Base-by-base conservation (phyloP, 2,797 vertebrate genomes). In the Petrocephalus schoutedeni region DNA sequence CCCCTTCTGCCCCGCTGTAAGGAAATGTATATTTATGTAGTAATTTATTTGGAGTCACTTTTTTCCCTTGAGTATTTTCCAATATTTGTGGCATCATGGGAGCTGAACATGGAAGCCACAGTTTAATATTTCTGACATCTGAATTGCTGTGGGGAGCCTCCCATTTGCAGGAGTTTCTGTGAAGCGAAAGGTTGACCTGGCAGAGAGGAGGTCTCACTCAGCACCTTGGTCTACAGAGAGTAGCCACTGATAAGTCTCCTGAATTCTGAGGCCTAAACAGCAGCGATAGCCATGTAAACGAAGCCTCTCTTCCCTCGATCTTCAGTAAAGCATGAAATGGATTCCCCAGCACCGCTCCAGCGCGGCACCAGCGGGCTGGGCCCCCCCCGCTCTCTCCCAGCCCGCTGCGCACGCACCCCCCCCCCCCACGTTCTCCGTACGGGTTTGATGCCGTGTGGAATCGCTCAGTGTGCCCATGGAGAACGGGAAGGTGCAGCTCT, bases 261-360 rank as follows among this genome's bases (percentile, higher is more conserved):
- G 67, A 86, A 86, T 88, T 88, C 88, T 74, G 61, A 51, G 14
- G 87, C 53, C 57, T 67, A 74, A 88, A 64, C 64, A 36, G 36
- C 74, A 53, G 88, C 45, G 61, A 64, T 83, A 89, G 86, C 41
- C 67, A 14, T 89, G 85, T 89, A 89, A 89, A 89, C 88, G 86
- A 88, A 88, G 88, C 88, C 64, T 23, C 58, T 80, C 54, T 77
- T 16, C 36, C 56, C 82, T 71, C 87, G 45, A 86, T 74, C 67
- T 86, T 86, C 84, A 88, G 61, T 67, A 86, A 88, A 59, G 53
- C 61, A 67, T 88, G 88, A 88, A 88, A 88, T 88, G 88, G 88
- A 88, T 88, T 77, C 58, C 58, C 51, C 3, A 19, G n/a, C 71
- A 32, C 56, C 16, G 8, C 51, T 53, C 84, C 57, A 0, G n/a